Conservation (phyloP, 2,888 invertebrate genomes). For the Ichneumoninae sp. region DNA sequence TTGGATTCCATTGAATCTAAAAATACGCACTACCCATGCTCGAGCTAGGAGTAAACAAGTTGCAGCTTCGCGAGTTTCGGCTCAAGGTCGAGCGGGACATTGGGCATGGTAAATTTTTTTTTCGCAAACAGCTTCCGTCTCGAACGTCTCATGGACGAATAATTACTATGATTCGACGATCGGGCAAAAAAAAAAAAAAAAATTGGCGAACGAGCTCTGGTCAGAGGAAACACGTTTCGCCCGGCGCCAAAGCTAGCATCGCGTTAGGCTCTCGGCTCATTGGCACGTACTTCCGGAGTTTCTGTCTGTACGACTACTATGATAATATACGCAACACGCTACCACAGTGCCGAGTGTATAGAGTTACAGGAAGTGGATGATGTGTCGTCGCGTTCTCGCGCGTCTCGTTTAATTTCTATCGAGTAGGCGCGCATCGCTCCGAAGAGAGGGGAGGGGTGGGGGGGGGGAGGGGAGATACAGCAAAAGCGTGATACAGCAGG, state of each 20-base stretch:
- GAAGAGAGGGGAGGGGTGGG: not conserved
- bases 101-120: too few relatives aligned
- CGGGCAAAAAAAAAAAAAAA: not conserved
- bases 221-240: constrained; percentile 20
- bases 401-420: constrained; percentile 45
- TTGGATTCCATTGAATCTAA: too few relatives aligned
- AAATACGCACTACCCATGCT: too few relatives aligned
- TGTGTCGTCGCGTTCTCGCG: constrained; percentile 39
- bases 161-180: not conserved
- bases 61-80: too few relatives aligned
- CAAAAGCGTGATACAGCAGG: constrained; percentile 48
- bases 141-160: not conserved
- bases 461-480: constrained; percentile 2
- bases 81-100: too few relatives aligned
- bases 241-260: constrained; percentile 28
- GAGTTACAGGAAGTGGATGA: constrained; percentile 47
- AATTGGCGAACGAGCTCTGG: not conserved
- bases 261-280: constrained; percentile 22
- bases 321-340: not conserved
- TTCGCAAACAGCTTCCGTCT: not conserved
- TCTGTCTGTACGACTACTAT: not conserved
- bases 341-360: constrained; percentile 23
- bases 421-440: constrained; percentile 22
- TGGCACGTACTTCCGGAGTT: constrained; percentile 50
- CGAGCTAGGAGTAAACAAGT: too few relatives aligned